Conservation (phyloP, 2,113 vertebrate species). For the Sinocyclocheilus maitianheensis region DNA sequence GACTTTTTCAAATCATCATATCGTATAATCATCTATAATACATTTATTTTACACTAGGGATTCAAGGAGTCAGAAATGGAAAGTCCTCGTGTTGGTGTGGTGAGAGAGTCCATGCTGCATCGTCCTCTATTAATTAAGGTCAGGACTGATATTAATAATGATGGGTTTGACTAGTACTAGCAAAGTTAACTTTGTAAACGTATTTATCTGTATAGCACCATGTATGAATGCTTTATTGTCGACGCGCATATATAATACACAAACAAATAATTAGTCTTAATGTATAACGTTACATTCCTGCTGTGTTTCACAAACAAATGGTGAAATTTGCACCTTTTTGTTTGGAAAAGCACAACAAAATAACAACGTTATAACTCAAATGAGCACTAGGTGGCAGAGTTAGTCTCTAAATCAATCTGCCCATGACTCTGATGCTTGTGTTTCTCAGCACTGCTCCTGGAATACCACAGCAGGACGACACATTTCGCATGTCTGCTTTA, state of each 20-base stretch:
- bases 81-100: slow-evolving; percentile 75
- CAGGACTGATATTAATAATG: slow-evolving; percentile 52
- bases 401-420: background rate
- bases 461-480: background rate
- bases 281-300: background rate
- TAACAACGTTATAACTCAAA: background rate
- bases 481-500: background rate
- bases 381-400: slow-evolving; percentile 45
- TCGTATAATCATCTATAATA: background rate
- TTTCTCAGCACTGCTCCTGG: background rate
- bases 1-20: background rate
- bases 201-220: background rate
- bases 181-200: background rate
- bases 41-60: background rate
- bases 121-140: slow-evolving; percentile 83
- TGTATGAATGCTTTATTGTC: background rate
- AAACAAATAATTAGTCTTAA: background rate
- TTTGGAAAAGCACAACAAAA: slow-evolving; percentile 3
- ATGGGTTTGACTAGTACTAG: background rate
- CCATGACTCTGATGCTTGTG: background rate
- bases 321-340: background rate
- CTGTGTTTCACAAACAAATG: background rate
- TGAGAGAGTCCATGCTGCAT: slow-evolving; percentile 79
- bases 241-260: background rate
- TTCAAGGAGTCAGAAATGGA: slow-evolving; percentile 62